Evolutionary conservation across 1,140 invertebrate species (phyloP).

Genomic region (Brachionus koreanus): DNA sequence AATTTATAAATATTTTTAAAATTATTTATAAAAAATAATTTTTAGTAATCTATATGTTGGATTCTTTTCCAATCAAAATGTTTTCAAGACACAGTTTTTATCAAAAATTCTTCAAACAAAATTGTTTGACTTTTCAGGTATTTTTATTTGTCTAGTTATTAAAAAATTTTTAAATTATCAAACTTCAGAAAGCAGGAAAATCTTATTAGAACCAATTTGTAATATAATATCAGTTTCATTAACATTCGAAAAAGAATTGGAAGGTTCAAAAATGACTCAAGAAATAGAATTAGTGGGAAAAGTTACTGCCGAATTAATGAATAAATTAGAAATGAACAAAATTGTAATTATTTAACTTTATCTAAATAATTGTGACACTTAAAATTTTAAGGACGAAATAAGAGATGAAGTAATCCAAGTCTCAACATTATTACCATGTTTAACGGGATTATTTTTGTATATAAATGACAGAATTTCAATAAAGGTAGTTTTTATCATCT

Average conservation of each 20-base stretch:
- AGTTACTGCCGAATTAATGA: constrained; percentile 22
- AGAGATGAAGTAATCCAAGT: background rate
- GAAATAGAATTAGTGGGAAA: background rate
- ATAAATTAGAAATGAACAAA: constrained; percentile 14
- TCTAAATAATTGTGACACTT: background rate
- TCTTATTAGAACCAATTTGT: background rate
- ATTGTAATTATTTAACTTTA: background rate
- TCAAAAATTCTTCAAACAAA: background rate
- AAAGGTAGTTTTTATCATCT: background rate
- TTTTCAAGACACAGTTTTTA: constrained; percentile 14
- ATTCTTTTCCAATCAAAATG: constrained; percentile 3
- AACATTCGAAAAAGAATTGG: background rate
- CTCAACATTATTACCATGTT: background rate
- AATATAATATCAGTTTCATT: background rate
- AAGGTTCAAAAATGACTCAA: background rate
- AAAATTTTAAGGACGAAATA: background rate
- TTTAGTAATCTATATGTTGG: constrained; percentile 1
- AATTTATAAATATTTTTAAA: background rate
- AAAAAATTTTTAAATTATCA: background rate
- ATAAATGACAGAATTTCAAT: background rate
- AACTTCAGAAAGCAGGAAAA: background rate
- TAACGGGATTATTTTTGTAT: constrained; percentile 2
- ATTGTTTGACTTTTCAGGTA: background rate
- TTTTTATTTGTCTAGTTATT: background rate
- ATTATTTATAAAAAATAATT: background rate